Percentiles rank a stretch among this genome's conserved stretches.
Conservation (phyloP, 2,113 vertebrate genomes). For the human (Homo sapiens) region GRCh38 chr1:96731001-96731500, state of each 20-base stretch:
- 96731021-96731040: not conserved
- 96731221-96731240: not conserved
- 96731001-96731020: not conserved
- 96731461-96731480: not conserved
- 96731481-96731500: not conserved
- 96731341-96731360: not conserved
- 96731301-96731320: not conserved
- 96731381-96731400: constrained; percentile 30
- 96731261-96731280: not conserved
- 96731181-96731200: not conserved
- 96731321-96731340: not conserved
- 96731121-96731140: not conserved
- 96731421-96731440: not conserved
- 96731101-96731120: not conserved
- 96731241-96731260: not conserved
- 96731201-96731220: not conserved
- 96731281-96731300: not conserved
- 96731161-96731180: not conserved
- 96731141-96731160: not conserved
- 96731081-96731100: not conserved
- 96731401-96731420: not conserved
- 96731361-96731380: not conserved
- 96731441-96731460: not conserved
- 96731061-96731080: not conserved
- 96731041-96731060: not conserved